These are phyloP conservation scores for Belgica antarctica DNA, from an alignment of 2,888 invertebrate genomes.

Conservation along the genomic window DNA sequence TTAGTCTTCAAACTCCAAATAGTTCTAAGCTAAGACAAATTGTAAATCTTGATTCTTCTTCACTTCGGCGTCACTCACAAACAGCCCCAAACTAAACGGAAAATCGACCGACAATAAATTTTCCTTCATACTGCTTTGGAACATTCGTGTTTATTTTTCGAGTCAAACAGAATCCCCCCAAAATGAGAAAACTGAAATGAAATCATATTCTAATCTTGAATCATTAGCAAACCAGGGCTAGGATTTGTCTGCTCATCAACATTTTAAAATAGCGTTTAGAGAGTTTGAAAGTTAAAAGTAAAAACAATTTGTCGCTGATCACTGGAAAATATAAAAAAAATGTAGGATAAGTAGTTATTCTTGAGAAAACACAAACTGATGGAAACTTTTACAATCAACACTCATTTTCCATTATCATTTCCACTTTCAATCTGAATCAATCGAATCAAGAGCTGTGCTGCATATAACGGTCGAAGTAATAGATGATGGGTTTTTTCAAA, in stretches of 20 bases:
- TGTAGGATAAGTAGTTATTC: background rate
- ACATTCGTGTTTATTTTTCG: background rate
- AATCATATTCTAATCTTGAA: conserved; percentile 5
- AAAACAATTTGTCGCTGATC: background rate
- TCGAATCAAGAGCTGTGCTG: no score
- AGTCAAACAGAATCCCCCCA: background rate
- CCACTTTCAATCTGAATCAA: no score
- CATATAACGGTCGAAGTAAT: no score
- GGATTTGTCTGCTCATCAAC: background rate
- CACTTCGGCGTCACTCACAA: background rate
- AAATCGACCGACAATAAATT: background rate
- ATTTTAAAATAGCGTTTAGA: background rate
- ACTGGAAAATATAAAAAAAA: background rate
- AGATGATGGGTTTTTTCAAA: no score
- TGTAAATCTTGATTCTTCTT: background rate
- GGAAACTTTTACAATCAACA: conserved; percentile 15
- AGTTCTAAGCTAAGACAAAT: background rate
- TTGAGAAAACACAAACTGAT: background rate
- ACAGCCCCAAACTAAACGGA: background rate
- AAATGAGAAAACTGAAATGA: background rate
- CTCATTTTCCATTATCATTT: background rate
- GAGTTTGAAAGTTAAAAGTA: background rate
- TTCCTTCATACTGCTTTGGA: background rate
- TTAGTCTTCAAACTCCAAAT: no score
- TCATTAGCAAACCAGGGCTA: background rate